Evolutionary conservation across 2,797 vertebrate species (phyloP).

Genomic region (Lepus townsendii): DNA sequence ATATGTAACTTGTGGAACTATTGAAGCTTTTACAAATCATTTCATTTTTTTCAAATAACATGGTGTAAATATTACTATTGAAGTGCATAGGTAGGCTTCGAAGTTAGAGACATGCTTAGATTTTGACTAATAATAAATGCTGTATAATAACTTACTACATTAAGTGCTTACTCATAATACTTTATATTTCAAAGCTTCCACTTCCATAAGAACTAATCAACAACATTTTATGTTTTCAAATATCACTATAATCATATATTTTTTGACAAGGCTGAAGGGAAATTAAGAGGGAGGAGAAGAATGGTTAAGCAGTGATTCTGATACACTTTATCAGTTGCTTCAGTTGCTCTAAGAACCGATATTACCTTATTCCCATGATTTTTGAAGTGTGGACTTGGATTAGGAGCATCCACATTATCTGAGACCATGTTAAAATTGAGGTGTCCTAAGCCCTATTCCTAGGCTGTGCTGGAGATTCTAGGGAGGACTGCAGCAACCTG

Average conservation of each 20-base stretch:
- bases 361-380: not conserved
- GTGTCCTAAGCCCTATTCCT: not conserved
- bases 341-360: not conserved
- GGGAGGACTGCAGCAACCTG: not conserved
- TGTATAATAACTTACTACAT: not conserved
- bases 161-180: not conserved
- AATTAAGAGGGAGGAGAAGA: not conserved
- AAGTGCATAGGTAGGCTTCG: not conserved
- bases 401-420: not conserved
- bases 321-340: not conserved
- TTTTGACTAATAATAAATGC: conserved; percentile 32
- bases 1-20: not conserved
- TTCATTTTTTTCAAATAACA: conserved; percentile 21
- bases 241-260: not conserved
- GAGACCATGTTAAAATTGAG: not conserved
- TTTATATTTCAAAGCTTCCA: not conserved
- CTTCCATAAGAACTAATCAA: conserved; percentile 10
- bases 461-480: not conserved
- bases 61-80: not conserved
- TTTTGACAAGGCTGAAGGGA: not conserved
- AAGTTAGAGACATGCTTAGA: not conserved
- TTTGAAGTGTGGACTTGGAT: not conserved
- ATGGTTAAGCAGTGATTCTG: not conserved
- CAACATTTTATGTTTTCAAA: conserved; percentile 6
- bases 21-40: not conserved